phyloP scores from a whole-genome alignment of 2,113 vertebrate species.

The Nothobranchius kuhntae region DNA sequence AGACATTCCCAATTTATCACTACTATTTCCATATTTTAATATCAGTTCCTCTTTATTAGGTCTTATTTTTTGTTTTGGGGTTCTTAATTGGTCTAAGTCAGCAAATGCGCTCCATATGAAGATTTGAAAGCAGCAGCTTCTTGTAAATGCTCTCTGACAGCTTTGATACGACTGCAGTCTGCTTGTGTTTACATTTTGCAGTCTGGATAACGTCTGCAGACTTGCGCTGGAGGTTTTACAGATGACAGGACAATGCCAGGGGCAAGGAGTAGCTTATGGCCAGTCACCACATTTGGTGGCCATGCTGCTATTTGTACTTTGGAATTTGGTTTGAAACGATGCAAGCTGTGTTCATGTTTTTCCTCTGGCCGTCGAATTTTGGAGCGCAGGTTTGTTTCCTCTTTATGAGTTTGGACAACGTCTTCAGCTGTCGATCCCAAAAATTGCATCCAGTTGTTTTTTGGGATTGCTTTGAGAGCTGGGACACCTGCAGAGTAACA shows the following conservation, averaged over 20 bases:
- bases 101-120: conserved; percentile 28
- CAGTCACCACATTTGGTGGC: conserved; percentile 36
- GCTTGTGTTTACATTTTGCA: conserved; percentile 63
- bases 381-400: too few relatives aligned
- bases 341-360: background rate
- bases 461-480: conserved; percentile 4
- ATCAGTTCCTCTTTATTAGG: too few relatives aligned
- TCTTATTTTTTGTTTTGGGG: background rate
- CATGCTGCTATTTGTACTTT: conserved; percentile 26
- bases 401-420: background rate
- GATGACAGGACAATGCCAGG: conserved; percentile 50
- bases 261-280: conserved; percentile 27
- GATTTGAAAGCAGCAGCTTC: conserved; percentile 42
- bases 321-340: conserved; percentile 7
- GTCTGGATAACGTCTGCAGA: conserved; percentile 60
- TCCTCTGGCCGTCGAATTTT: background rate
- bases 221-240: conserved; percentile 59
- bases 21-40: too few relatives aligned
- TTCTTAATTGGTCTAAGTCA: conserved; percentile 15
- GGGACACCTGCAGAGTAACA: background rate
- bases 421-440: conserved; percentile 1
- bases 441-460: background rate
- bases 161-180: conserved; percentile 33
- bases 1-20: too few relatives aligned
- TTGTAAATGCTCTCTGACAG: conserved; percentile 54